A percentile compares a stretch with the other conserved stretches of the same genome.
Conservation (phyloP, 2,797 vertebrate genomes). For the Sebastes flavidus region DNA sequence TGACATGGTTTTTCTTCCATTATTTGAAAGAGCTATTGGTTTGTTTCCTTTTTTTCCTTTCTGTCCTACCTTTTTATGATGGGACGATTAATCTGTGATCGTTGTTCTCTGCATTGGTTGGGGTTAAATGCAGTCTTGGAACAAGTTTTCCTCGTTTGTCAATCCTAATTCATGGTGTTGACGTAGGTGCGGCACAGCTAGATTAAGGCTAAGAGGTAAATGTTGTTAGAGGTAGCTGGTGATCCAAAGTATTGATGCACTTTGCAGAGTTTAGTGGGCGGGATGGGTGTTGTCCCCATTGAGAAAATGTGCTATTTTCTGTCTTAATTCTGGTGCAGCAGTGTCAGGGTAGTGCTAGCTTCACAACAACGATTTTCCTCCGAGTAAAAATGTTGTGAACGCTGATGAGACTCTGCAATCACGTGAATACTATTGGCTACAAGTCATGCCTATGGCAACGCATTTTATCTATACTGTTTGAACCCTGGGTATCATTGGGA, state of each 20-base stretch:
- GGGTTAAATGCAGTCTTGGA: conserved; percentile 42
- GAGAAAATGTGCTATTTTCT: conserved; percentile 38
- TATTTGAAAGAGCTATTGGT: conserved; percentile 52
- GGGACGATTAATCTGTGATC: conserved; percentile 34
- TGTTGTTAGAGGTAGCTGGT: conserved; percentile 44
- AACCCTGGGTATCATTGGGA: conserved; percentile 42
- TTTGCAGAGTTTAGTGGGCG: conserved; percentile 63
- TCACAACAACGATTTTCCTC: conserved; percentile 17
- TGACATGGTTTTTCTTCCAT: conserved; percentile 69
- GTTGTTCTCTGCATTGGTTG: conserved; percentile 44
- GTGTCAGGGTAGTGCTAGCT: conserved; percentile 17
- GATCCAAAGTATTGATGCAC: conserved; percentile 78
- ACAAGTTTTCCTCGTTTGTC: conserved; percentile 44
- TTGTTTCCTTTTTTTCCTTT: conserved; percentile 22
- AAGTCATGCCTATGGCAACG: conserved; percentile 41
- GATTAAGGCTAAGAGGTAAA: conserved; percentile 39
- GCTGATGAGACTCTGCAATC: conserved; percentile 46
- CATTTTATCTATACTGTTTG: conserved; percentile 57
- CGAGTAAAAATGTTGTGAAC: conserved; percentile 10
- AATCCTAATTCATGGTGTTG: conserved; percentile 28
- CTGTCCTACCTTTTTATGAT: conserved; percentile 16
- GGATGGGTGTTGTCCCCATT: conserved; percentile 16
- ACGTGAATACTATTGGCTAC: conserved; percentile 56
- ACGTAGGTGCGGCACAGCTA: conserved; percentile 30
- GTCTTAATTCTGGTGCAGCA: conserved; percentile 40